Evolutionary conservation across 2,113 vertebrate species (phyloP).

Genomic region (Grallaria varia): DNA sequence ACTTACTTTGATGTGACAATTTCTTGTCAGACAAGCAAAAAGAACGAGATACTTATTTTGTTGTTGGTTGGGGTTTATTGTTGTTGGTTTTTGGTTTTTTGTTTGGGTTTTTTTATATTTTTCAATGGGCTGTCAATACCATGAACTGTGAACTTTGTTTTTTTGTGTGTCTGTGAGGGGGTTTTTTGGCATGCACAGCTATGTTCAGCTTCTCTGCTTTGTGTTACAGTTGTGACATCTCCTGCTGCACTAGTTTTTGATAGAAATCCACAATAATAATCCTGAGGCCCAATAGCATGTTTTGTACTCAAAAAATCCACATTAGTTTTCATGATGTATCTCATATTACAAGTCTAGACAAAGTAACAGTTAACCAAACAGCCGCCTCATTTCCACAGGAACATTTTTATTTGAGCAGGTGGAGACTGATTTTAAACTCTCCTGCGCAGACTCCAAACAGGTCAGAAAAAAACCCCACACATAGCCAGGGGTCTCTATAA

Average conservation of each 20-base stretch:
- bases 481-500: background rate
- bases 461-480: no score
- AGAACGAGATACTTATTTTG: background rate
- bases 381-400: background rate
- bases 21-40: background rate
- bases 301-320: background rate
- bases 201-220: background rate
- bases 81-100: background rate
- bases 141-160: background rate
- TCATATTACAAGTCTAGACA: background rate
- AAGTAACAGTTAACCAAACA: background rate
- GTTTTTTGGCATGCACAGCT: background rate
- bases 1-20: background rate
- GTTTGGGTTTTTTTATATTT: background rate
- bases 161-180: background rate
- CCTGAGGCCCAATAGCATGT: background rate
- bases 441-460: background rate
- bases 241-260: background rate
- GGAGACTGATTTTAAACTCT: background rate
- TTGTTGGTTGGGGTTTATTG: background rate
- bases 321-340: background rate
- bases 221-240: background rate
- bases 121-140: background rate
- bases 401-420: background rate
- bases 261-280: background rate